Conservation (phyloP, 2,113 vertebrate species). For the Ramphastos sulfuratus region DNA sequence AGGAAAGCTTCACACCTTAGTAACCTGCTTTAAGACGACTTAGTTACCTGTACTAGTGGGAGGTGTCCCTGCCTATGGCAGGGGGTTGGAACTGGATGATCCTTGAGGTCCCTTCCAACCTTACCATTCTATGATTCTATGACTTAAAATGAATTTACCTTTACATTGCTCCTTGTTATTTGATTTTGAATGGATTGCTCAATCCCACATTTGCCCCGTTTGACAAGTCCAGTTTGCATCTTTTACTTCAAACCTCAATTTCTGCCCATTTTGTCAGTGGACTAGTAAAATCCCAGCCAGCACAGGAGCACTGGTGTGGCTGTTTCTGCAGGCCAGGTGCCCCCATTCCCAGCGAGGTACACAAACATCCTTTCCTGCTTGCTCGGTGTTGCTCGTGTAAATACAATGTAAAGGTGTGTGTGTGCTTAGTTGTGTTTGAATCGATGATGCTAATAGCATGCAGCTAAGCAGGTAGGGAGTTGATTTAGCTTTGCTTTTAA, state of each 20-base stretch:
- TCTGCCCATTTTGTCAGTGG: fast-evolving
- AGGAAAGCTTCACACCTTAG: fast-evolving
- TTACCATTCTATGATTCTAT: too few relatives aligned
- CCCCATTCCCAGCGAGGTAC: fast-evolving
- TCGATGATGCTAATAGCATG: fast-evolving
- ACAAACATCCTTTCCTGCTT: fast-evolving
- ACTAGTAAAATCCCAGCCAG: fast-evolving
- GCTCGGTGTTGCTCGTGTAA: fast-evolving
- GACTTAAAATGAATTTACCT: background rate
- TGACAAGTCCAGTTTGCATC: too few relatives aligned
- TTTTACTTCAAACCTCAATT: background rate
- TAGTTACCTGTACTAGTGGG: too few relatives aligned
- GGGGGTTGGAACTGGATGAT: too few relatives aligned
- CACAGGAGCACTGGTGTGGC: fast-evolving
- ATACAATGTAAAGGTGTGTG: fast-evolving
- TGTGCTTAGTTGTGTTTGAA: too few relatives aligned
- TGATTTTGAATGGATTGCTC: background rate
- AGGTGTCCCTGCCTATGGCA: too few relatives aligned
- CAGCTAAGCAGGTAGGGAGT: fast-evolving
- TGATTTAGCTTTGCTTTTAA: background rate
- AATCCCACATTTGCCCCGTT: background rate
- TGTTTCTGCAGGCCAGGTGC: too few relatives aligned
- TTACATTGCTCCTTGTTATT: fast-evolving
- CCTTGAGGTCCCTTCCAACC: too few relatives aligned
- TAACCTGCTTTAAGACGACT: fast-evolving